Conservation (phyloP, 2,797 vertebrate genomes). For the Gephyroberyx darwinii region DNA sequence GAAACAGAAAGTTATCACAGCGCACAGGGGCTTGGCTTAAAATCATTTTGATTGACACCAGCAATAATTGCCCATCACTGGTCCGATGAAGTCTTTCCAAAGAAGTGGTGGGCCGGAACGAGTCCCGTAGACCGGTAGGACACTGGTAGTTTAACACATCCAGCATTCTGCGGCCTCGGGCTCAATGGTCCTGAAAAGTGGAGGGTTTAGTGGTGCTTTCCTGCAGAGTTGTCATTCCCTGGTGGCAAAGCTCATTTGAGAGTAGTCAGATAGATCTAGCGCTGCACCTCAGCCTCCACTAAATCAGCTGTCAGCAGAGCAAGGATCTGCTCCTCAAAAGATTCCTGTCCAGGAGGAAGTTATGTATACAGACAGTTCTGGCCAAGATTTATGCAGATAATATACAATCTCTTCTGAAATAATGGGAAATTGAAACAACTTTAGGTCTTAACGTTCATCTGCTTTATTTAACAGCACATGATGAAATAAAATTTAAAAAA, state of each 20-base stretch:
- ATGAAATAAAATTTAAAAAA: no score
- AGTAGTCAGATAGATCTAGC: slow-evolving; percentile 5
- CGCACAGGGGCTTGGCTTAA: slow-evolving; percentile 14
- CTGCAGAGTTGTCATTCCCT: neutral
- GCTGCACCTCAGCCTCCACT: neutral
- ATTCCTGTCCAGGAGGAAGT: neutral
- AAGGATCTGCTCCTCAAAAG: slow-evolving; percentile 10
- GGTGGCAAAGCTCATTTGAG: slow-evolving; percentile 8
- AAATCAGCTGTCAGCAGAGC: slow-evolving; percentile 26
- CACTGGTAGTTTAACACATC: slow-evolving; percentile 7
- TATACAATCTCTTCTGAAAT: no score
- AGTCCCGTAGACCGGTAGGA: neutral
- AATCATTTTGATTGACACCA: slow-evolving; percentile 50
- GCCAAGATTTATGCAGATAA: no score
- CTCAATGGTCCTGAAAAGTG: neutral
- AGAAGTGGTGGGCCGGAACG: slow-evolving; percentile 39
- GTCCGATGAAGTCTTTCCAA: slow-evolving; percentile 39
- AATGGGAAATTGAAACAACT: no score
- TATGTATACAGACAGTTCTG: no score
- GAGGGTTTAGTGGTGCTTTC: neutral
- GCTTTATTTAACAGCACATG: no score
- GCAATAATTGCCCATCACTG: slow-evolving; percentile 50
- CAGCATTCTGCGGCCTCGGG: slow-evolving; percentile 3
- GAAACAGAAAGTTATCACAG: slow-evolving; percentile 20
- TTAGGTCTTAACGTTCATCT: no score